Evolutionary conservation across 1,140 invertebrate genomes (phyloP), one percentile per base, ranked within the genome.

Genomic region (Vanessa atalanta): DNA sequence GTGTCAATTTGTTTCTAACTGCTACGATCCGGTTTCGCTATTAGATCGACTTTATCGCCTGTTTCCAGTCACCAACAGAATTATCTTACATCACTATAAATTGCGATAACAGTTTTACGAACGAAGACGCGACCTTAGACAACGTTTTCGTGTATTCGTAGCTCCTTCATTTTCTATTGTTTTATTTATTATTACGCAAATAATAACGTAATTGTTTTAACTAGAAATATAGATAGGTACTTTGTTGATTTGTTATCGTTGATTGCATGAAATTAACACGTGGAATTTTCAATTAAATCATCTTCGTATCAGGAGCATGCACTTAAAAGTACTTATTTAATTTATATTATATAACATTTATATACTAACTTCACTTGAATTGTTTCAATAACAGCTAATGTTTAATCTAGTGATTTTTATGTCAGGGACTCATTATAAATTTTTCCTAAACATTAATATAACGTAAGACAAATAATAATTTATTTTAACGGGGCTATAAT

Each of bases 1-100:
- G 75, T 72, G 72, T 72, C 75, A 84, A 85, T 87, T 85, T 75
- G 77, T 75, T 74, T 65, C 55, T 73, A 83, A 85, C 81, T 79
- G 68, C 80, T 73, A 64, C 66, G 71, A 88, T 83, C 86, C 78
- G 78, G 86, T 80, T 87, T 72, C 63, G 66, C 57, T 77, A 72
- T 84, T 76, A 75, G 77, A 73, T 76, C 70, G 71, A 65, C 23
- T 73, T 78, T 75, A 77, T 63, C 71, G 73, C 65, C 76, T 57
- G 77, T 79, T 81, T 76, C 65, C 55, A 78, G 48, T 64, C 12
- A 51, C 7, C 63, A 13, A 61, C 16, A 12, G 65, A n/a, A 63
- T 50, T 65, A 77, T 77, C 66, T 72, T 73, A 68, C 72, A 74
- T 47, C 72, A 69, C 72, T 74, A 69, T 23, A 57, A n/a, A 55